Evolutionary conservation across 2,113 vertebrate species (phyloP).

Genomic region (Camelus bactrianus): DNA sequence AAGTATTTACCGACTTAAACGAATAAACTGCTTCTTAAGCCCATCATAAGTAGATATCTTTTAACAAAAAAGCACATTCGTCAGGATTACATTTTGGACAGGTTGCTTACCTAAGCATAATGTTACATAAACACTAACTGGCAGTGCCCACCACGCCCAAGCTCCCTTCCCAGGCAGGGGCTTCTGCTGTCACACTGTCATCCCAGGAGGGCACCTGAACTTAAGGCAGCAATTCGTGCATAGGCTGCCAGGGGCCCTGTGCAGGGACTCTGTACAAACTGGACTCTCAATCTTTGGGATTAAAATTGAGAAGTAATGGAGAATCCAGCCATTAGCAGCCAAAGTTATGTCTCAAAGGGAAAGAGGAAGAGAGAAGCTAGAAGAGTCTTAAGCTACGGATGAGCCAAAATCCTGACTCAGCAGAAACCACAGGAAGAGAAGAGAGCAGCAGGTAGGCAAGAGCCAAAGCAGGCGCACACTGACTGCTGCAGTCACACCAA

Average conservation of each 20-base stretch:
- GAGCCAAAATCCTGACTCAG: background rate
- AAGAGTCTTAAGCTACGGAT: background rate
- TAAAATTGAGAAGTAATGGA: background rate
- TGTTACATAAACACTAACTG: background rate
- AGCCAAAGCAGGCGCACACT: background rate
- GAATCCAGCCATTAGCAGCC: background rate
- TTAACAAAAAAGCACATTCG: background rate
- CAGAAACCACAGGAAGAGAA: background rate
- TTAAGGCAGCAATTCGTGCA: background rate
- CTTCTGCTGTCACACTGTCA: background rate
- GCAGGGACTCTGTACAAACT: background rate
- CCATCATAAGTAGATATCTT: background rate
- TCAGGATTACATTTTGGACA: background rate
- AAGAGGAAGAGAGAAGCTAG: background rate
- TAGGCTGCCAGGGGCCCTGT: background rate
- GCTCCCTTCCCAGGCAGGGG: background rate
- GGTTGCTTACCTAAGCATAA: background rate
- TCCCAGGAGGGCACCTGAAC: background rate
- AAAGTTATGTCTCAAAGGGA: background rate
- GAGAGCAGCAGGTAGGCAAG: background rate
- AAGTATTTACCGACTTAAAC: conserved; percentile 30
- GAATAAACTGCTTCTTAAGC: conserved; percentile 28
- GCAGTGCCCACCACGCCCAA: no score
- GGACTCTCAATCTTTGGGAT: background rate
- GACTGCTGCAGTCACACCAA: background rate